Conservation (phyloP, 30 jellyfish, hydroid and myxozoan species). For the Morbakka virulenta region DNA sequence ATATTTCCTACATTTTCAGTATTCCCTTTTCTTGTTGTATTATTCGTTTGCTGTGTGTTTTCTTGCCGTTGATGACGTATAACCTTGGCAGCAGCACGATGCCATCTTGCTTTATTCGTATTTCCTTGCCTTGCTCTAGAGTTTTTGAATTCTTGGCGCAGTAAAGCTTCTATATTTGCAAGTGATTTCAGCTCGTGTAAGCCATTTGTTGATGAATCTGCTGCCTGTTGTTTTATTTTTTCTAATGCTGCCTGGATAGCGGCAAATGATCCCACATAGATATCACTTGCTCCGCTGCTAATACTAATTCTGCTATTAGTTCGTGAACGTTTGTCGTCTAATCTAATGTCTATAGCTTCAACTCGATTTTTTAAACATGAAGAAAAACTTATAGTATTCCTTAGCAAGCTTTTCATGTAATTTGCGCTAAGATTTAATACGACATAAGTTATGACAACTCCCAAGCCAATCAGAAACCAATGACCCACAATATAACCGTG, state of each 20-base stretch:
- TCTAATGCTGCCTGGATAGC: conserved; percentile 91
- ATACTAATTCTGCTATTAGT: conserved; percentile 45
- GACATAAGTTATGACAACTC: conserved; percentile 61
- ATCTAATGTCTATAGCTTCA: conserved; percentile 50
- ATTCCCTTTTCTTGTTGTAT: no score
- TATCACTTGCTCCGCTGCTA: conserved; percentile 46
- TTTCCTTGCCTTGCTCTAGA: conserved; percentile 67
- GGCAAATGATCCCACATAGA: conserved; percentile 81
- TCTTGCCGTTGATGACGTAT: no score
- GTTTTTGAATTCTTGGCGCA: conserved; percentile 51
- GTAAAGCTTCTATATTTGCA: conserved; percentile 59
- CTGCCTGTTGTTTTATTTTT: conserved; percentile 49
- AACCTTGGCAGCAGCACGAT: conserved; percentile 76
- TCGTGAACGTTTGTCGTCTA: conserved; percentile 6
- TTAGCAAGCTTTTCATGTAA: conserved; percentile 37
- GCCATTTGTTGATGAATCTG: conserved; percentile 43
- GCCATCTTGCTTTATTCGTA: conserved; percentile 69
- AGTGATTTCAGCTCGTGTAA: conserved; percentile 78
- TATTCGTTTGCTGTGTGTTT: no score
- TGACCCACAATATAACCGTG: conserved; percentile 57
- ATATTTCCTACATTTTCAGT: no score
- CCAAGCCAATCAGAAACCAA: conserved; percentile 79
- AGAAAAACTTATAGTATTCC: conserved; percentile 8
- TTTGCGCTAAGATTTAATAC: conserved; percentile 77
- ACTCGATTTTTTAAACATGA: conserved; percentile 51